Conservation (phyloP, 1,140 invertebrate genomes). For the Arion vulgaris region DNA sequence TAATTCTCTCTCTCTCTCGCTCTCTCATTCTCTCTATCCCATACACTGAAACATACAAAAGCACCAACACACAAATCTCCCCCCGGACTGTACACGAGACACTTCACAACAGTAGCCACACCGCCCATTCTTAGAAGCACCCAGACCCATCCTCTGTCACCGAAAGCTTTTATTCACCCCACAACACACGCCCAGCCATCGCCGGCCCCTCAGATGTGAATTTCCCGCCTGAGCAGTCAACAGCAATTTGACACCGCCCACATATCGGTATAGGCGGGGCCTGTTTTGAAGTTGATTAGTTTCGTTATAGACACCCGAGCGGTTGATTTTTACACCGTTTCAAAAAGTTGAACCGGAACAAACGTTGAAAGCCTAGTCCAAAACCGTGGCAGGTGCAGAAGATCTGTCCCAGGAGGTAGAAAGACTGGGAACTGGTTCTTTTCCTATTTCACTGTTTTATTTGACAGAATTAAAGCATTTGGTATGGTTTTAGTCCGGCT, state of each 20-base stretch:
- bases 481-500: slow-evolving; percentile 1
- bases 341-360: slow-evolving; percentile 24
- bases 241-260: not conserved
- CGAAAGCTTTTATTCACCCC: not conserved
- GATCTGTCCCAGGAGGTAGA: not conserved
- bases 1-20: too few species aligned
- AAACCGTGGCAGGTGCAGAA: slow-evolving; percentile 3
- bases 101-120: too few species aligned
- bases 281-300: slow-evolving; percentile 15
- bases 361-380: not conserved
- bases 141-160: not conserved
- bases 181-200: not conserved
- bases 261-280: slow-evolving; percentile 19
- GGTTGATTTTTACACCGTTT: slow-evolving; percentile 24
- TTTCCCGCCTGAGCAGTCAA: slow-evolving; percentile 11
- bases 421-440: not conserved
- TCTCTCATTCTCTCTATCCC: too few species aligned
- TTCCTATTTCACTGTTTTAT: not conserved
- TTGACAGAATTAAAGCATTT: slow-evolving; percentile 6
- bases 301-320: slow-evolving; percentile 24
- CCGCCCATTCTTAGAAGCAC: too few species aligned
- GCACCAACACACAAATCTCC: too few species aligned
- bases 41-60: too few species aligned
- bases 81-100: too few species aligned
- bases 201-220: not conserved